Conservation (phyloP, 2,113 vertebrate genomes). For the Myocastor coypus region DNA sequence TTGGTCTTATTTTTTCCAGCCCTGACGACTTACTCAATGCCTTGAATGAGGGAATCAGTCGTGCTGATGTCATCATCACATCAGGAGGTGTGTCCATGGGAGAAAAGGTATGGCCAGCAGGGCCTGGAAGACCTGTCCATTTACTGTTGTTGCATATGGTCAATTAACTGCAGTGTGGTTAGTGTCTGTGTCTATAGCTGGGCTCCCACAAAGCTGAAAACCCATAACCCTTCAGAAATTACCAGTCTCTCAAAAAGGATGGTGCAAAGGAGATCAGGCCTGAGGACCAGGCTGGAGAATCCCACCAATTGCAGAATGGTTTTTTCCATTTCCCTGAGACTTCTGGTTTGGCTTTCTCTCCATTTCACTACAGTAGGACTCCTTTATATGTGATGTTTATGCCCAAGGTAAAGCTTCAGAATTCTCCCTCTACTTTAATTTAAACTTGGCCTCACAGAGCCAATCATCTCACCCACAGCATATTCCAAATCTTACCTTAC, state of each 20-base stretch:
- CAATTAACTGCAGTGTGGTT: background rate
- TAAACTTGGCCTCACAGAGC: background rate
- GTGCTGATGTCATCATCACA: slow-evolving; percentile 99
- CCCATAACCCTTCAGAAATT: slow-evolving; percentile 32
- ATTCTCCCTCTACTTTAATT: slow-evolving; percentile 7
- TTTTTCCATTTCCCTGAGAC: slow-evolving; percentile 27
- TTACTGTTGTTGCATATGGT: background rate
- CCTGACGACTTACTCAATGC: slow-evolving; percentile 99
- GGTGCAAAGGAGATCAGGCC: background rate
- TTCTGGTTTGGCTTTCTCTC: slow-evolving; percentile 46
- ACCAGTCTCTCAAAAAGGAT: background rate
- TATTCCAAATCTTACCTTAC: background rate
- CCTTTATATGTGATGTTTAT: slow-evolving; percentile 37
- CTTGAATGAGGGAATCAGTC: slow-evolving; percentile 99
- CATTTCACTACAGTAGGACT: background rate
- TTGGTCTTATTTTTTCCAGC: slow-evolving; percentile 88
- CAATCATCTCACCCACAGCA: background rate
- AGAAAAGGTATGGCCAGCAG: slow-evolving; percentile 93
- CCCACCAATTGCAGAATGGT: background rate
- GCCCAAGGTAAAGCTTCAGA: slow-evolving; percentile 8
- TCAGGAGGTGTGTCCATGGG: slow-evolving; percentile 99
- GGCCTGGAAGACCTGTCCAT: slow-evolving; percentile 10
- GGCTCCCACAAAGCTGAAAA: slow-evolving; percentile 15
- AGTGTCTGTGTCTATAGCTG: background rate
- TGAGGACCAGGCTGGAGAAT: background rate